Percentiles rank a stretch among this genome's conserved stretches.
Conservation (phyloP, 2,888 invertebrate genomes). For the Theodoxus fluviatilis region DNA sequence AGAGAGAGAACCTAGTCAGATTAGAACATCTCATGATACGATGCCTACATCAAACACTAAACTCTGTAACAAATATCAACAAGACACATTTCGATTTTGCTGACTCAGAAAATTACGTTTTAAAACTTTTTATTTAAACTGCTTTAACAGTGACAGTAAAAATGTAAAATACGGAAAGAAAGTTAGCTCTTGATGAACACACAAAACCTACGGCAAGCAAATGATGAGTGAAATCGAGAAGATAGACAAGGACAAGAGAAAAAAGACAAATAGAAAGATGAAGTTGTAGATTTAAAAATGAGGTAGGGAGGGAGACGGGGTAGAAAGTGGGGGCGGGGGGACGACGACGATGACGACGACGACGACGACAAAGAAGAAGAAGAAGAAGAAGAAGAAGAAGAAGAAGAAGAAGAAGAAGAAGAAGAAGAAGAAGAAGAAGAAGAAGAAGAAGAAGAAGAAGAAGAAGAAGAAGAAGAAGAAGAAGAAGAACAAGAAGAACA, state of each 20-base stretch:
- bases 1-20: no score
- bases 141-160: no score
- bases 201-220: no score
- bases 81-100: no score
- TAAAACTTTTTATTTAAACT: no score
- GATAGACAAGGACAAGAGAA: not conserved
- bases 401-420: not conserved
- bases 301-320: not conserved
- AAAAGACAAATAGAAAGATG: not conserved
- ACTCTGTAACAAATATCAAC: no score
- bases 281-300: not conserved
- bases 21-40: no score
- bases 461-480: constrained; percentile 21
- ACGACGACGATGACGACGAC: no score
- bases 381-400: not conserved
- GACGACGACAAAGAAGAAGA: not conserved
- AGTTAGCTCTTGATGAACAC: no score
- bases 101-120: no score
- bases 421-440: constrained; percentile 2
- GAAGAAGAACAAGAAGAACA: constrained; percentile 18
- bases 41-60: no score
- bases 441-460: constrained; percentile 20
- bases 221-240: not conserved
- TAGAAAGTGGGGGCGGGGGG: not conserved
- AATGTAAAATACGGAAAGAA: no score